A percentile compares a stretch with the other conserved stretches of the same genome.
These are phyloP conservation scores for Xiphorhynchus erythropygius DNA, from an alignment of 2,797 vertebrate species.

Conservation along the genomic window DNA sequence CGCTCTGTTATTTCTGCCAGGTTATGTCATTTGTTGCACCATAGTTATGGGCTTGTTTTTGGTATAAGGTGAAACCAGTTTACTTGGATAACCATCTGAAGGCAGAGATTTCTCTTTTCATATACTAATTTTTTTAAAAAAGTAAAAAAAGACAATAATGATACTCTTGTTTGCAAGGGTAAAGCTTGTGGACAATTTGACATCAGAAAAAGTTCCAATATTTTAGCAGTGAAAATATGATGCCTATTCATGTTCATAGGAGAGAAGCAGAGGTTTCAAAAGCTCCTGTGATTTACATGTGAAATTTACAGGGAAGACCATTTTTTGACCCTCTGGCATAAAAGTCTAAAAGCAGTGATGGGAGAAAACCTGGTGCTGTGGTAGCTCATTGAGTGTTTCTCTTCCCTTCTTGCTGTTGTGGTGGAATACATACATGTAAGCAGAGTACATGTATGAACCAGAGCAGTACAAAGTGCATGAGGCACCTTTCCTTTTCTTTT, in stretches of 20 bases:
- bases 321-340: background rate
- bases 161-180: background rate
- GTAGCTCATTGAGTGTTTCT: background rate
- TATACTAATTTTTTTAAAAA: background rate
- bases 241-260: background rate
- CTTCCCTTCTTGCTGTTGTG: background rate
- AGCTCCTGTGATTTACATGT: background rate
- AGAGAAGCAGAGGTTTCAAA: background rate
- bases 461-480: background rate
- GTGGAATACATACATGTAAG: background rate
- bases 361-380: background rate
- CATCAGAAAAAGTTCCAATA: background rate
- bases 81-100: background rate
- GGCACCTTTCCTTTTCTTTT: background rate
- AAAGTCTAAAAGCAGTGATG: background rate
- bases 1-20: background rate
- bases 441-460: background rate
- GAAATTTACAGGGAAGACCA: background rate
- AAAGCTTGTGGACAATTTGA: background rate
- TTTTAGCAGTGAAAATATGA: background rate
- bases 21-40: background rate
- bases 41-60: slow-evolving; percentile 1
- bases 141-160: background rate
- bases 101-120: background rate
- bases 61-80: background rate